Base-by-base conservation (phyloP, 1,140 invertebrate species). In the Microplitis demolitor region DNA sequence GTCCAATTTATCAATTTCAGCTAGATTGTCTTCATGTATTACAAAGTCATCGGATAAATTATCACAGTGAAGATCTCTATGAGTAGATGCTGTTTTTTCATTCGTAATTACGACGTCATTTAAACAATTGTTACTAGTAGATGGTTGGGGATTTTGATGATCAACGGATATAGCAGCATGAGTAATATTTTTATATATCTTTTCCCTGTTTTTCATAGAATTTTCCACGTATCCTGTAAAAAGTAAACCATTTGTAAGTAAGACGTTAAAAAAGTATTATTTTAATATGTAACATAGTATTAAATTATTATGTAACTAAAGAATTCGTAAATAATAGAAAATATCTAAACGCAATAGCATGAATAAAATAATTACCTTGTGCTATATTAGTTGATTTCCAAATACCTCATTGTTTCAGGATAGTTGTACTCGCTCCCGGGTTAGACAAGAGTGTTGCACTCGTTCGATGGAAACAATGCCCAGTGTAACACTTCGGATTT, bases 311-410 rank as follows among this genome's bases (percentile, higher is more conserved):
- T 31, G 53, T 53, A 33, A 54, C 31, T 54, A 34, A 31, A 68
- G 24, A 68, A 61, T 61, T 61, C 11, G 58, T 61, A 61, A 61
- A 61, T 61, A 6, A 72, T 39, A 31, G 39, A 33, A 34, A 24
- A 53, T 66, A 69, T 69, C 16, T 69, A 14, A 60, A 58, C 33
- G 24, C 3, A 16, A 69, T 58, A 39, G n/a, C 3, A 69, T 88
- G 34, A 89, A 88, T 72, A 31, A 60, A 69, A 34, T 31, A 58
- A 16, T 76, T 69, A 58, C 75, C 75, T 68, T 72, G 63, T 33
- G 69, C 66, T 54, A 78, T 45, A 62, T 66, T 61, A n/a, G 64
- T 66, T 1, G 45, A 71, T 69, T 74, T 73, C 79, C 76, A 80
- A 9, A 76, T 76, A 16, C 37, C 37, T 39, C 1, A 9, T 9